A percentile compares a stretch with the other conserved stretches of the same genome.
These are phyloP conservation scores for Lasioglossum malachurum DNA, from an alignment of 2,888 invertebrate species.

Conservation along the genomic window DNA sequence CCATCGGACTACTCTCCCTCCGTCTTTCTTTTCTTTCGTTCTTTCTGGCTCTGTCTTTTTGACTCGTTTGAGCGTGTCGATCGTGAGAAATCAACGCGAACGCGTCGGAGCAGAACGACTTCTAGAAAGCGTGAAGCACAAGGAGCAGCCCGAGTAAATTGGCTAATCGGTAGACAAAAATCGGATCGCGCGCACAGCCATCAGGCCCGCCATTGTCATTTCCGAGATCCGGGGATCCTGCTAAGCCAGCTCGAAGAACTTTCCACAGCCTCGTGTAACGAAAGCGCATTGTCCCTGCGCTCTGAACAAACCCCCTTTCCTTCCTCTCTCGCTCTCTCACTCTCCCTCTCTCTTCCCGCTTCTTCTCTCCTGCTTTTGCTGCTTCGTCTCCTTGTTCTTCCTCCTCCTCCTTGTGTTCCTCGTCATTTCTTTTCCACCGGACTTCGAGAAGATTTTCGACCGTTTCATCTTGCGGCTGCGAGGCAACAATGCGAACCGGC, in stretches of 20 bases:
- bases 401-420: background rate
- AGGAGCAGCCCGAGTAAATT: slow-evolving; percentile 46
- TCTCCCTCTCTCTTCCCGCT: slow-evolving; percentile 23
- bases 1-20: background rate
- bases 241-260: slow-evolving; percentile 17
- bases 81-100: slow-evolving; percentile 7
- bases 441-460: slow-evolving; percentile 62
- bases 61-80: background rate
- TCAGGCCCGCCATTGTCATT: slow-evolving; percentile 46
- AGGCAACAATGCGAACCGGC: slow-evolving; percentile 69
- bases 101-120: background rate
- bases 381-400: background rate
- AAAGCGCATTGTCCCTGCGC: slow-evolving; percentile 54
- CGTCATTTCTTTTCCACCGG: slow-evolving; percentile 28
- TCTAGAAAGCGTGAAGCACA: slow-evolving; percentile 45
- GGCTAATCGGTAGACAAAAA: slow-evolving; percentile 53
- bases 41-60: background rate
- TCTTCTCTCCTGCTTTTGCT: background rate
- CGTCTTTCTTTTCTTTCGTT: background rate
- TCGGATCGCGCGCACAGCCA: slow-evolving; percentile 27
- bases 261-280: slow-evolving; percentile 54
- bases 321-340: slow-evolving; percentile 2
- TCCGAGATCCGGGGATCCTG: slow-evolving; percentile 31
- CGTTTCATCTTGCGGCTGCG: slow-evolving; percentile 68
- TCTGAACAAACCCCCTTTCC: slow-evolving; percentile 34